These are phyloP conservation scores for Timema cristinae DNA, from an alignment of 2,888 invertebrate genomes.

Conservation along the genomic window DNA sequence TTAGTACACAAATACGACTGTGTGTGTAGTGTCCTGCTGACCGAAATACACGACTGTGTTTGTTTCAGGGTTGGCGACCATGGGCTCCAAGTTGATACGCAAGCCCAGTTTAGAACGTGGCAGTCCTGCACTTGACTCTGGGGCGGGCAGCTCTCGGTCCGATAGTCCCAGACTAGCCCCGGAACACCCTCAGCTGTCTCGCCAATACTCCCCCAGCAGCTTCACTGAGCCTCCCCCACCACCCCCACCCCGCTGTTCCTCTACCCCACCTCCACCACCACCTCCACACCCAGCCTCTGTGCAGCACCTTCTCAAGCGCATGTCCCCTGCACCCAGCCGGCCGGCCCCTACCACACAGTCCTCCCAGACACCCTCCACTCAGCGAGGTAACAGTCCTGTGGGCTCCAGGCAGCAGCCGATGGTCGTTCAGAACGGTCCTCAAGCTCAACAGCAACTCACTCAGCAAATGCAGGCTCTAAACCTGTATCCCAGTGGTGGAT, in stretches of 20 bases:
- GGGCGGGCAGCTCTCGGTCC: constrained; percentile 83
- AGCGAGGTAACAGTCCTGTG: constrained; percentile 71
- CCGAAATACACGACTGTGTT: neutral
- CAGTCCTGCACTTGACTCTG: constrained; percentile 80
- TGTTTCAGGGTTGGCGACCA: constrained; percentile 44
- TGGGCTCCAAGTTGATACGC: constrained; percentile 71
- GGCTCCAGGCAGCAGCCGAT: constrained; percentile 64
- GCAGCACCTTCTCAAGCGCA: constrained; percentile 70
- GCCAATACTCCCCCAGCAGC: constrained; percentile 68
- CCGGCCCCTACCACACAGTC: constrained; percentile 47
- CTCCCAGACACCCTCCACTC: constrained; percentile 42
- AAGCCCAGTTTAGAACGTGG: constrained; percentile 87
- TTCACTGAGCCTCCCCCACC: constrained; percentile 46
- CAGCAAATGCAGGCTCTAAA: constrained; percentile 86
- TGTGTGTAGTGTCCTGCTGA: neutral
- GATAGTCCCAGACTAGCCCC: constrained; percentile 78
- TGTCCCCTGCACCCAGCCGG: constrained; percentile 59
- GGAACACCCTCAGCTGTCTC: constrained; percentile 60
- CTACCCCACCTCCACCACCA: constrained; percentile 52
- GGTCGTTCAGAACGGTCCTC: constrained; percentile 77
- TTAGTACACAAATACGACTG: neutral
- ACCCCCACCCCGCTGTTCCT: constrained; percentile 67
- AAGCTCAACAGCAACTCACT: constrained; percentile 77
- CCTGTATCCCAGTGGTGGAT: constrained; percentile 57
- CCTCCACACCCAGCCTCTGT: constrained; percentile 45